Evolutionary conservation across 2,888 invertebrate genomes (phyloP).

Genomic region (Cephus sareptanus): DNA sequence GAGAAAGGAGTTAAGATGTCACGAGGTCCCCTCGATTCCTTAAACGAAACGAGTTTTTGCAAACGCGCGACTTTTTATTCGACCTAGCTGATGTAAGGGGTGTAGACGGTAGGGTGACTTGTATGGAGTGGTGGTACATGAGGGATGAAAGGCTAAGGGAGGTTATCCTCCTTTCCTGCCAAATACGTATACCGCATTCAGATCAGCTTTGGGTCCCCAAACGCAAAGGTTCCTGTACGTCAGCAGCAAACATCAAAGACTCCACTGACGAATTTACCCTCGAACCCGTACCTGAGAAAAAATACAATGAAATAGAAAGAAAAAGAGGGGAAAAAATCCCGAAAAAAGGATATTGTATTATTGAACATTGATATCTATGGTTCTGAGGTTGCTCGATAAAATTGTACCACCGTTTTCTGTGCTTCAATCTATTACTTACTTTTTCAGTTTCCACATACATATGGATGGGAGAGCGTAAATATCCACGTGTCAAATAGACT

Average conservation of each 20-base stretch:
- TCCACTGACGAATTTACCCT: too few relatives aligned
- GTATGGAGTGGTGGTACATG: slow-evolving; percentile 14
- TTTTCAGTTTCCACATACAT: too few relatives aligned
- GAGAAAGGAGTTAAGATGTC: slow-evolving; percentile 15
- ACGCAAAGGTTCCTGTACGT: slow-evolving; percentile 46
- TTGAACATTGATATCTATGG: too few relatives aligned
- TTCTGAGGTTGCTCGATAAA: too few relatives aligned
- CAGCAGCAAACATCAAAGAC: slow-evolving; percentile 56
- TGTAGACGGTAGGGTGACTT: slow-evolving; percentile 16
- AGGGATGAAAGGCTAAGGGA: neutral
- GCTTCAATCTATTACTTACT: too few relatives aligned
- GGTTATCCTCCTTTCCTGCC: neutral
- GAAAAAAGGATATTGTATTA: neutral
- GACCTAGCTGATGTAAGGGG: slow-evolving; percentile 19
- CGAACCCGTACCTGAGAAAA: too few relatives aligned
- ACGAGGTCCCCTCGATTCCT: slow-evolving; percentile 16
- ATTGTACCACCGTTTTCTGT: too few relatives aligned
- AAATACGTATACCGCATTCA: slow-evolving; percentile 58
- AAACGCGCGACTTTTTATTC: slow-evolving; percentile 35
- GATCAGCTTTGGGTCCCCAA: slow-evolving; percentile 41
- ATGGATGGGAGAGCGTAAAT: slow-evolving; percentile 18
- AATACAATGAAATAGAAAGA: neutral
- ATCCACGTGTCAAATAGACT: slow-evolving; percentile 33
- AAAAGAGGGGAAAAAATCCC: neutral
- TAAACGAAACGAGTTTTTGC: slow-evolving; percentile 33